These are phyloP conservation scores for Tribolium freemani DNA, from an alignment of 2,888 invertebrate genomes.

Conservation along the genomic window DNA sequence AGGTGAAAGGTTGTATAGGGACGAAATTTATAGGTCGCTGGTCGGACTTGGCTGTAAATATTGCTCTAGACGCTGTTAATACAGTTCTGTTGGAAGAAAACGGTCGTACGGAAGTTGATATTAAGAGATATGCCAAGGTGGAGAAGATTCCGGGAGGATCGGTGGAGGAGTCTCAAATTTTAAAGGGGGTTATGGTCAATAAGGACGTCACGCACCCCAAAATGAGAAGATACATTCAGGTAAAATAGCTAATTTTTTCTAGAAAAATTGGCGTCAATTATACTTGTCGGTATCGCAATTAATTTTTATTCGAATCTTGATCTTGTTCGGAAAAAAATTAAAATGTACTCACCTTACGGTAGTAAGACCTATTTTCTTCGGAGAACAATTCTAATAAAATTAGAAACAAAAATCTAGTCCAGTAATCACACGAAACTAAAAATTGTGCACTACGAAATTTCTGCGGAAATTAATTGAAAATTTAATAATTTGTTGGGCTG, in stretches of 20 bases:
- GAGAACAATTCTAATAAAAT: too few relatives aligned
- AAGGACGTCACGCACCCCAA: constrained; percentile 99
- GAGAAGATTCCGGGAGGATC: constrained; percentile 95
- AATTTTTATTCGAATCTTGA: too few relatives aligned
- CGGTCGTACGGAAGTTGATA: constrained; percentile 95
- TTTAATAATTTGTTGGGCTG: too few relatives aligned
- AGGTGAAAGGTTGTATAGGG: constrained; percentile 91
- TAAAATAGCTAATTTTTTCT: constrained; percentile 28
- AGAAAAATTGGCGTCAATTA: too few relatives aligned
- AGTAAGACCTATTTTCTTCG: too few relatives aligned
- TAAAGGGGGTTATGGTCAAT: constrained; percentile 97
- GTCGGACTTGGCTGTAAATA: constrained; percentile 95
- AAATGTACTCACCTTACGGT: too few relatives aligned
- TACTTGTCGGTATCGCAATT: too few relatives aligned
- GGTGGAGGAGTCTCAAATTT: constrained; percentile 93
- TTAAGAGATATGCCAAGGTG: constrained; percentile 97
- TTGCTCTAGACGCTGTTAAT: constrained; percentile 94
- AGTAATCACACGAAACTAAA: too few relatives aligned
- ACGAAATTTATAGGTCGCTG: constrained; percentile 98
- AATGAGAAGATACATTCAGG: constrained; percentile 90
- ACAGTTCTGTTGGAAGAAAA: constrained; percentile 91
- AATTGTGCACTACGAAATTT: too few relatives aligned
- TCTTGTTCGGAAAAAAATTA: too few relatives aligned
- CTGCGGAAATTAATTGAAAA: too few relatives aligned
- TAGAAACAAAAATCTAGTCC: too few relatives aligned